phyloP scores from a whole-genome alignment of 1,140 invertebrate genomes.

The Panulirus ornatus region DNA sequence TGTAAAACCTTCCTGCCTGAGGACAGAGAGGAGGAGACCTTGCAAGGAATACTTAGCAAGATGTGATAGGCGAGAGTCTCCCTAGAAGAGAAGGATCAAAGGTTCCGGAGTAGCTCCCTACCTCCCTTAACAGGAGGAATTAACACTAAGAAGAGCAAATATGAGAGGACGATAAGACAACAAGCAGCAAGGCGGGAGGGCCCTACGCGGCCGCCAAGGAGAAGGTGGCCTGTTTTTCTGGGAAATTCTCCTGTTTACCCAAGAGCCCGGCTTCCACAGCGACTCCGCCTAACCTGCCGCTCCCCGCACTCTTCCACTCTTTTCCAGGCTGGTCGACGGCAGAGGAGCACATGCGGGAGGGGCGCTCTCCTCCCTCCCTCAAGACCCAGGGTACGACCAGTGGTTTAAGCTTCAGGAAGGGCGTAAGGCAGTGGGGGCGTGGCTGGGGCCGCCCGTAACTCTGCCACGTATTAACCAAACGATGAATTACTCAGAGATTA shows the following conservation, averaged over 20 bases:
- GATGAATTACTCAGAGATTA: neutral
- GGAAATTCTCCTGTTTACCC: slow-evolving; percentile 46
- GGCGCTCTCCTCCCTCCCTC: too few species aligned
- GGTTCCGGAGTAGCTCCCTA: too few species aligned
- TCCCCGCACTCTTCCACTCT: slow-evolving; percentile 20
- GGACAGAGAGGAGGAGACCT: neutral
- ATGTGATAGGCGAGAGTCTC: neutral
- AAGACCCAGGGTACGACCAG: too few species aligned
- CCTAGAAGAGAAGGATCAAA: too few species aligned
- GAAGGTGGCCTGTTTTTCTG: slow-evolving; percentile 38
- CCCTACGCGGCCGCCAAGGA: slow-evolving; percentile 5
- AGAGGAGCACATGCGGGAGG: too few species aligned
- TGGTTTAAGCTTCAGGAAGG: too few species aligned
- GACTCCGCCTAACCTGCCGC: neutral
- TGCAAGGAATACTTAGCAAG: neutral
- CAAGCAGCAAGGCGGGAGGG: neutral
- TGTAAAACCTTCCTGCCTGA: neutral
- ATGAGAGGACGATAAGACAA: slow-evolving; percentile 3
- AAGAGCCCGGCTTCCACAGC: slow-evolving; percentile 17
- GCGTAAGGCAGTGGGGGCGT: too few species aligned
- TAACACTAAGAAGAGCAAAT: slow-evolving; percentile 12
- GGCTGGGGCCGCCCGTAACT: too few species aligned
- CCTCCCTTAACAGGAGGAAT: neutral
- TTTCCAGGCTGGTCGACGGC: neutral
- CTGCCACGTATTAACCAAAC: too few species aligned